Base-by-base conservation (phyloP, 64 coral and sea anemone genomes). In the Montipora efflorescens region DNA sequence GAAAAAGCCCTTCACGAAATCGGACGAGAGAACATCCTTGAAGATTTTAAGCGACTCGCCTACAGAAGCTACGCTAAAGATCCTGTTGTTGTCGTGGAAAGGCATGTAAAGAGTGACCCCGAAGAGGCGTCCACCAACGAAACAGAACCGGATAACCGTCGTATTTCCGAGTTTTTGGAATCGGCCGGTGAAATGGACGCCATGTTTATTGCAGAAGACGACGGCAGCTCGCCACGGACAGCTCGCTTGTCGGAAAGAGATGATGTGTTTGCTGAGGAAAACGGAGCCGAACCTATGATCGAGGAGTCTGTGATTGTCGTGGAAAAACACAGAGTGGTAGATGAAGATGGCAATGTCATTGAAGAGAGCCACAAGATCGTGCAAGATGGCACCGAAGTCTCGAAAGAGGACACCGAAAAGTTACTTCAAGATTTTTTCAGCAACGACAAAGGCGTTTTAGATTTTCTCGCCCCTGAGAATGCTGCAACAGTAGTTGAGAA, bases 21-120 rank as follows among this genome's bases (percentile, higher is more conserved):
- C 23, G 88, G 89, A 48, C 89, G 98, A 48, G 95, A 92, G 19
- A 95, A 96, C 59, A 87, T 99, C 43, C 61, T 80, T 3, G 84
- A 94, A 7, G 89, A 99, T 36, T 99, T 99, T 80, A 99, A 99
- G 58, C 89, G 59, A 14, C 84, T 99, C 12, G 98, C 98, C 5
- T 96, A 99, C 70, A 93, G 94, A 3, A 98, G 97, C 89, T 98
- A 98, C 61, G 89, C 92, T 19, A 94, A 94, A 74, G 97, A 84
- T 15, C 95, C 83, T 9, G 79, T 94, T 6, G 91, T 87, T 20
- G 67, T 91, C 79, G 89, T 88, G 59, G 83, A 91, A 77, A 92
- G 89, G 20, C 77, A n/a, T 50, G 67, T 87, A 21, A 79, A 79
- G 61, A 91, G 61, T 15, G 58, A 57, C 6, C 81, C 72, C 5